A percentile compares a stretch with the other conserved stretches of the same genome.
phyloP scores from a whole-genome alignment of 1,140 invertebrate species.

The Telenomus remus region DNA sequence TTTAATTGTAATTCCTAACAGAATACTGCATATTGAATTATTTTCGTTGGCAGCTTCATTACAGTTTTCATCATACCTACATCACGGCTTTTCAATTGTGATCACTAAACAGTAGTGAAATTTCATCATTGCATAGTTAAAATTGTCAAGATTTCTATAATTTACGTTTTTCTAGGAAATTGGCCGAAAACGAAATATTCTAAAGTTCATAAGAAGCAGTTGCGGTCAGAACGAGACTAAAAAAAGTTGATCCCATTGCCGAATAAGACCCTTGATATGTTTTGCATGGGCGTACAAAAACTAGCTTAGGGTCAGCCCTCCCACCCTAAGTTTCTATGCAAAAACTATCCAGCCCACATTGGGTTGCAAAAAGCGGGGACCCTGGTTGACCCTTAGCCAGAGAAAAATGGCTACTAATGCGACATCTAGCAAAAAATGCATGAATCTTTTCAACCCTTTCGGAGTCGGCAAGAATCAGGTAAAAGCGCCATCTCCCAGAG shows the following conservation, averaged over 20 bases:
- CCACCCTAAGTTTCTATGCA: constrained; percentile 6
- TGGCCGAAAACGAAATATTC: no score
- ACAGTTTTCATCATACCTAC: constrained; percentile 15
- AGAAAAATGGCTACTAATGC: constrained; percentile 33
- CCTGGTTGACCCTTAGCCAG: constrained; percentile 7
- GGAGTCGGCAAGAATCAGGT: constrained; percentile 14
- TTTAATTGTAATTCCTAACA: constrained; percentile 51
- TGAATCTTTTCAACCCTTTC: constrained; percentile 26
- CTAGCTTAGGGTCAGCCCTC: constrained; percentile 9
- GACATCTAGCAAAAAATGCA: constrained; percentile 52
- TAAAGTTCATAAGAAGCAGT: no score
- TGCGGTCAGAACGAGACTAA: neutral
- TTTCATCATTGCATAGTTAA: no score
- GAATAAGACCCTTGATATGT: neutral
- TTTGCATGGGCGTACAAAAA: constrained; percentile 1
- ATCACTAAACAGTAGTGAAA: no score
- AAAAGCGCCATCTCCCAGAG: constrained; percentile 57
- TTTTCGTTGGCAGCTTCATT: constrained; percentile 28
- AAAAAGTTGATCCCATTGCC: neutral
- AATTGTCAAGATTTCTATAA: no score
- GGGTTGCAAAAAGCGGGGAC: constrained; percentile 1
- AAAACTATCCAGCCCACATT: constrained; percentile 6
- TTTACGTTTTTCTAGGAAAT: no score
- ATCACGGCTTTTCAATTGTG: constrained; percentile 5
- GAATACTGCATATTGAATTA: constrained; percentile 48